Base-by-base conservation (phyloP, 2,888 invertebrate genomes). In the Argyresthia albistria region DNA sequence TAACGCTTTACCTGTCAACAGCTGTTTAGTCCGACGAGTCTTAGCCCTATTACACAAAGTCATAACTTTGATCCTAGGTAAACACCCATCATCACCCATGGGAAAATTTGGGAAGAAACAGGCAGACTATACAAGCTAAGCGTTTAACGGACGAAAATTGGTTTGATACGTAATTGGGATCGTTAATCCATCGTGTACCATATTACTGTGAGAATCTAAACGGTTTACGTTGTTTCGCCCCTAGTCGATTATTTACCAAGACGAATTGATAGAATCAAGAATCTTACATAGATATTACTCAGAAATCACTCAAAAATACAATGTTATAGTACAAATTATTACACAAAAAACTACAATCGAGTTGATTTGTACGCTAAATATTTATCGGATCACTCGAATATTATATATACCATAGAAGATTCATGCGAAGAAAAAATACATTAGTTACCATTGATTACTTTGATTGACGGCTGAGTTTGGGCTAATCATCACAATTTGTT, bases 401-500 rank as follows among this genome's bases (percentile, higher is more conserved):
- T n/a, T n/a, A n/a, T n/a, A 25, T 25, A 25, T 15, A 14, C 49
- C 39, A 52, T 54, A 59, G 58, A 58, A 59, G 57, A 52, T 50
- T 46, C 35, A 45, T 50, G 48, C 53, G 53, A 56, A 25, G 60
- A 60, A 59, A 61, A 63, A 64, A 67, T 69, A 68, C 69, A 70
- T 72, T 72, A 71, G 69, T 67, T 64, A 61, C 68, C 60, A 70
- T 71, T 71, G 35, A 35, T n/a, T 50, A 12, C 43, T 39, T 39
- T 54, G 55, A 55, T 55, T 53, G 55, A 53, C 55, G 46, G 55
- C 36, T 45, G 53, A 69, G 67, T 66, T 64, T 65, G 67, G 65
- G 64, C 63, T 71, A 73, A 71, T 69, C 72, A 69, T 66, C 67
- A 69, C 73, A 81, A 79, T 79, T 78, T 78, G 74, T 80, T 68